These are phyloP conservation scores for Plecotus auritus DNA, from an alignment of 2,113 vertebrate genomes.

Conservation along the genomic window DNA sequence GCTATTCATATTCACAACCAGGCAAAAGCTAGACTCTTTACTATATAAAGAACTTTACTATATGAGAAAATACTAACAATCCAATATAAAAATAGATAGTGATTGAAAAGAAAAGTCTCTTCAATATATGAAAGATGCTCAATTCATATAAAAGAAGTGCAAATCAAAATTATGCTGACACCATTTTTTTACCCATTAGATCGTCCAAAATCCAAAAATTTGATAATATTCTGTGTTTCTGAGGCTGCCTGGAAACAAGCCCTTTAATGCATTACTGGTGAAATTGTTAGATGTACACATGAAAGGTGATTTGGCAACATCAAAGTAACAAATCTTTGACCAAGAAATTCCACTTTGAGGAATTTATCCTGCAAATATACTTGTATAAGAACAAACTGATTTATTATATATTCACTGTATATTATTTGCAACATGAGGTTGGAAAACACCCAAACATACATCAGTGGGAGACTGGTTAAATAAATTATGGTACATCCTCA, in stretches of 20 bases:
- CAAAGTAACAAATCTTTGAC: background rate
- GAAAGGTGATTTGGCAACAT: background rate
- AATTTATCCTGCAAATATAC: background rate
- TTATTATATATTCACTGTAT: background rate
- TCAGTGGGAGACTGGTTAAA: background rate
- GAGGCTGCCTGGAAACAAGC: background rate
- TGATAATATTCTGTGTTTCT: background rate
- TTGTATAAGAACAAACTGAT: background rate
- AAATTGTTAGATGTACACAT: background rate
- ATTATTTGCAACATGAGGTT: background rate
- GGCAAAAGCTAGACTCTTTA: background rate
- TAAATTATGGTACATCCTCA: background rate
- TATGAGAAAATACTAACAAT: background rate
- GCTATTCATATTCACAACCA: background rate
- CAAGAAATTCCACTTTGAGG: background rate
- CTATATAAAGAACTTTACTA: background rate
- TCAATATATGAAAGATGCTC: background rate
- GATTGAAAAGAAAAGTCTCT: background rate
- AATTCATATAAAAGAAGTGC: background rate
- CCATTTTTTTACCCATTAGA: background rate
- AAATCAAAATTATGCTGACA: background rate
- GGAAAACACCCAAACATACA: background rate
- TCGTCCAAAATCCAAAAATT: background rate
- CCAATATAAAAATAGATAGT: background rate
- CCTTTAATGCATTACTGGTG: background rate